Evolutionary conservation across 2,113 vertebrate species (phyloP).

Genomic region (Podarcis muralis): DNA sequence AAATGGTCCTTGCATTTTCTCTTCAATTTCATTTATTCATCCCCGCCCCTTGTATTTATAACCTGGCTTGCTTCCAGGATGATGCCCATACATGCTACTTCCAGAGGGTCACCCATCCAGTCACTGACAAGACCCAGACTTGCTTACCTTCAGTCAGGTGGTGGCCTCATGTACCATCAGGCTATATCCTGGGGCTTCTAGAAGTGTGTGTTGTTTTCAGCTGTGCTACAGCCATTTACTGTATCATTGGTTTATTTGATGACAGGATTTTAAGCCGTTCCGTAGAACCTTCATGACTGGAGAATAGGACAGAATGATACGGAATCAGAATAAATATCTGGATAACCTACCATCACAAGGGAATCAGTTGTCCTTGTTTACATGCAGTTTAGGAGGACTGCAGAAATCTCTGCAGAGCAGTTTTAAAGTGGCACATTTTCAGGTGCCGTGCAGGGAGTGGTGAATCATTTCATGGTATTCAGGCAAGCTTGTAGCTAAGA

Average conservation of each 20-base stretch:
- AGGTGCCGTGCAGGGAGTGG: neutral
- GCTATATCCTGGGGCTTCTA: neutral
- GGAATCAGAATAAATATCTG: conserved; percentile 4
- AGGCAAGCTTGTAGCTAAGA: neutral
- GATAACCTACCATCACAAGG: neutral
- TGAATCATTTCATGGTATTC: neutral
- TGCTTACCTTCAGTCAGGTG: too few relatives aligned
- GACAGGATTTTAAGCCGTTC: neutral
- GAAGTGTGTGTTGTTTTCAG: neutral
- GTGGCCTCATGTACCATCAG: too few relatives aligned
- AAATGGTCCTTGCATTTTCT: too few relatives aligned
- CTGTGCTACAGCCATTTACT: neutral
- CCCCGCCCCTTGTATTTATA: too few relatives aligned
- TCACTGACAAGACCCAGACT: too few relatives aligned
- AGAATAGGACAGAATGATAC: neutral
- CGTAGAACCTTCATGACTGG: neutral
- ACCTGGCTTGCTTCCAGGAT: too few relatives aligned
- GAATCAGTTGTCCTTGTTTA: conserved; percentile 20
- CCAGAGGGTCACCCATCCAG: too few relatives aligned
- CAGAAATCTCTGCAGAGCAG: neutral
- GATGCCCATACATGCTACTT: too few relatives aligned
- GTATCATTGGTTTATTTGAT: neutral
- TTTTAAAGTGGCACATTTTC: neutral
- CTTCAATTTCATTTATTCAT: too few relatives aligned
- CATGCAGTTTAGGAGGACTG: neutral